Percentiles rank a stretch among this genome's conserved stretches.
phyloP scores from a whole-genome alignment of 2,888 invertebrate species.

The Clitarchus hookeri region DNA sequence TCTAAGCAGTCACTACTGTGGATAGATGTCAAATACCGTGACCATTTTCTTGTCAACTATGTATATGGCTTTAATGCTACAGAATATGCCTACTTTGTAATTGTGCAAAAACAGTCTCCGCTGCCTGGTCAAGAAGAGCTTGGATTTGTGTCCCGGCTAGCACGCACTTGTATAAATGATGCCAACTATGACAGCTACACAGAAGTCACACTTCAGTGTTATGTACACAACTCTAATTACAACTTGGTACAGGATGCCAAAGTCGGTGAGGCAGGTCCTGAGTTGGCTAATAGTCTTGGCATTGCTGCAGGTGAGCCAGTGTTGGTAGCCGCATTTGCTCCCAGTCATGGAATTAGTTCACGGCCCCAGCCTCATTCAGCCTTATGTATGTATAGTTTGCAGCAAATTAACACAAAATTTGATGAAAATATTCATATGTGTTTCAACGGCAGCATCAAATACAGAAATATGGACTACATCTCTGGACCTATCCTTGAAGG shows the following conservation, averaged over 20 bases:
- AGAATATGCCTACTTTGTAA: slow-evolving; percentile 93
- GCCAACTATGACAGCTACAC: slow-evolving; percentile 96
- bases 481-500: slow-evolving; percentile 91
- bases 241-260: slow-evolving; percentile 94
- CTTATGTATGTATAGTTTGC: slow-evolving; percentile 88
- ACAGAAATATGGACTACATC: slow-evolving; percentile 89
- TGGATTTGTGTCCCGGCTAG: slow-evolving; percentile 87
- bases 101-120: slow-evolving; percentile 92
- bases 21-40: slow-evolving; percentile 91
- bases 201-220: slow-evolving; percentile 91
- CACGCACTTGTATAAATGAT: slow-evolving; percentile 93
- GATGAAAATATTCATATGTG: slow-evolving; percentile 97
- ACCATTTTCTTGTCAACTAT: slow-evolving; percentile 95
- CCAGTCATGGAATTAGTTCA: slow-evolving; percentile 85
- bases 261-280: slow-evolving; percentile 81
- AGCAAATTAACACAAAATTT: slow-evolving; percentile 89
- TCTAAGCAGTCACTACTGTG: slow-evolving; percentile 83
- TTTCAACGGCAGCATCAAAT: slow-evolving; percentile 91
- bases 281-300: slow-evolving; percentile 79
- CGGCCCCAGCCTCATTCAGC: slow-evolving; percentile 84
- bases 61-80: slow-evolving; percentile 95
- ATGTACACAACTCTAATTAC: slow-evolving; percentile 72
- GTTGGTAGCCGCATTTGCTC: slow-evolving; percentile 86
- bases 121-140: slow-evolving; percentile 85
- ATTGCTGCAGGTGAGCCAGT: slow-evolving; percentile 80